Evolutionary conservation across 2,113 vertebrate genomes (phyloP), one percentile per base, ranked within the genome.

Genomic region (Pampusana beccarii): DNA sequence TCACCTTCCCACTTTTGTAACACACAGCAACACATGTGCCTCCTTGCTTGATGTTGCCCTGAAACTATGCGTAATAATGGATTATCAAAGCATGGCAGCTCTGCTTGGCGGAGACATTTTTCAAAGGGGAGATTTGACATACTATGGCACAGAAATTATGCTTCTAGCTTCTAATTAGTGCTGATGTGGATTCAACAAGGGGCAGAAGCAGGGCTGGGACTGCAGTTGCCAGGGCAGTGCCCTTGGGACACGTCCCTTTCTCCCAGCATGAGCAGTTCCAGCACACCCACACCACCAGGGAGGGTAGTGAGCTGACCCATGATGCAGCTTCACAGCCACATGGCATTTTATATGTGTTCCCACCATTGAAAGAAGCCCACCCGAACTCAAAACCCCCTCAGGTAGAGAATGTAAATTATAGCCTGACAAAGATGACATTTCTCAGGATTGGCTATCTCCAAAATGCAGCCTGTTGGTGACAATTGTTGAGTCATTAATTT

Each of bases 401-500:
- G 9, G 5, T 13, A 38, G 48, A 75, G 36, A 92, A 80, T 25
- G 57, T n/a, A 90, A 79, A 64, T 88, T 91, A 90, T 33, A 92
- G 44, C 61, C 57, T 87, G 40, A 78, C 56, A 88, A 87, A 82
- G 18, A 74, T 48, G 69, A 72, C 34, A 69, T 81, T 89, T 97
- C 77, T 94, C 62, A 69, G 46, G 34, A 92, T 64, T 89, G 48
- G 28, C 46, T 93, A 38, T 69, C 31, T 66, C 51, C 73, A 85
- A 61, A 94, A 60, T 79, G 28, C 7, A 4, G 29, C 86, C 42
- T 60, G 18, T 50, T 72, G 77, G 40, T 86, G 89, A 79, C 74
- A 83, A 91, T 10, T 57, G 40, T 80, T 51, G 69, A 96, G 42
- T 78, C 50, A 90, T 82, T 94, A 80, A 71, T 94, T 97, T 88